Evolutionary conservation across 2,888 invertebrate genomes (phyloP).

Genomic region (Drosophila cognata): DNA sequence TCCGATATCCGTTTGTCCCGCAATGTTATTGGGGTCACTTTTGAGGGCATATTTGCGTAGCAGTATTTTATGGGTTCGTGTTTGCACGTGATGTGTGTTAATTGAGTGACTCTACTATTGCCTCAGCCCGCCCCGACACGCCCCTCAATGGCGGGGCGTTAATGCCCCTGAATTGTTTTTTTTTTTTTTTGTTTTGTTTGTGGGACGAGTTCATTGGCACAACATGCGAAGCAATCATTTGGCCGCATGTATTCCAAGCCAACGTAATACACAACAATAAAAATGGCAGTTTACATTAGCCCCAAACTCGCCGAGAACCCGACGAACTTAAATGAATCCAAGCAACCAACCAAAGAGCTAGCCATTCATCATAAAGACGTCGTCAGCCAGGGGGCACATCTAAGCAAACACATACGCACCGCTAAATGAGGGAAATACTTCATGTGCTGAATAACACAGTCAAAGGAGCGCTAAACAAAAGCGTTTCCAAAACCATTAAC

Average conservation of each 20-base stretch:
- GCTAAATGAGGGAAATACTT: conserved; percentile 14
- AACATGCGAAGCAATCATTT: conserved; percentile 75
- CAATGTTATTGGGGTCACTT: conserved; percentile 42
- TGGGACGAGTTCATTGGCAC: conserved; percentile 68
- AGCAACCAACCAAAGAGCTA: conserved; percentile 19
- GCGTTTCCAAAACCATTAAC: conserved; percentile 42
- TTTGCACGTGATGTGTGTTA: conserved; percentile 55
- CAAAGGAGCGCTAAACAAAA: conserved; percentile 53
- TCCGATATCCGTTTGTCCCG: conserved; percentile 37
- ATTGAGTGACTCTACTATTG: conserved; percentile 39
- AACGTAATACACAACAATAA: conserved; percentile 40
- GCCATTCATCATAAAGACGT: conserved; percentile 49
- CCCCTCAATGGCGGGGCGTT: conserved; percentile 27
- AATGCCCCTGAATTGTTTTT: conserved; percentile 44
- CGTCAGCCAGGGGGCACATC: conserved; percentile 28
- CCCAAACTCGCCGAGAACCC: conserved; percentile 27
- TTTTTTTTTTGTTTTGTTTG: conserved; percentile 4
- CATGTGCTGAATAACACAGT: conserved; percentile 42
- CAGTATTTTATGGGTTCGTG: conserved; percentile 13
- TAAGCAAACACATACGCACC: conserved; percentile 10
- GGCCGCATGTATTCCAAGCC: conserved; percentile 25
- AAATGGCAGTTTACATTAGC: conserved; percentile 67
- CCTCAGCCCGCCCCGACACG: background rate
- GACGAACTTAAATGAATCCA: conserved; percentile 1
- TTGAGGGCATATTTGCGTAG: conserved; percentile 8